Conservation (phyloP, 2,113 vertebrate genomes). For the Leptobrachium leishanense region DNA sequence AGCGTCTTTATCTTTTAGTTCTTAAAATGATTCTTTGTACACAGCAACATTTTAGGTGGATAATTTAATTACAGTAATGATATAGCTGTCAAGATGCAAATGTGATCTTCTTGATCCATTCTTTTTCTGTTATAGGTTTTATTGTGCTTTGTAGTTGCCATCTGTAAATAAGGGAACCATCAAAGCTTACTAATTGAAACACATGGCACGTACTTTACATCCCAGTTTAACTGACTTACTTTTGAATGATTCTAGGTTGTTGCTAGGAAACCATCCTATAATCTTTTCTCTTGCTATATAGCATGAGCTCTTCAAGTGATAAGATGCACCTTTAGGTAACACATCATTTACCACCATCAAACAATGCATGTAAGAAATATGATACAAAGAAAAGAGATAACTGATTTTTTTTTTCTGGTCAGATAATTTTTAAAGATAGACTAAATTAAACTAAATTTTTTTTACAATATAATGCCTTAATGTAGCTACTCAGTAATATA, state of each 20-base stretch:
- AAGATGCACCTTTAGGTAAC: constrained; percentile 65
- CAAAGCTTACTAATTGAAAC: constrained; percentile 60
- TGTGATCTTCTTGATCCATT: constrained; percentile 65
- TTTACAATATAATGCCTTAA: constrained; percentile 46
- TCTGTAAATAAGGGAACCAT: constrained; percentile 61
- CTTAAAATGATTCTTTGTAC: constrained; percentile 54
- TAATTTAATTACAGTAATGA: constrained; percentile 64
- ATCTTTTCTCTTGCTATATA: constrained; percentile 68
- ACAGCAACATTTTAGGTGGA: constrained; percentile 59
- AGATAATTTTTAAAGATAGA: too few relatives aligned
- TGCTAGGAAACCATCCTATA: constrained; percentile 73
- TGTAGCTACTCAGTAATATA: too few relatives aligned
- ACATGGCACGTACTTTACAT: constrained; percentile 57
- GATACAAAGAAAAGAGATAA: constrained; percentile 55
- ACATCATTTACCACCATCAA: constrained; percentile 67
- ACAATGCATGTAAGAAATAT: constrained; percentile 59
- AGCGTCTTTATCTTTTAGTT: constrained; percentile 51
- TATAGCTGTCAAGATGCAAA: constrained; percentile 61
- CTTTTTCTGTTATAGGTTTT: constrained; percentile 61
- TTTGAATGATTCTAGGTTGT: constrained; percentile 68
- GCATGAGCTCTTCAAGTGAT: constrained; percentile 70
- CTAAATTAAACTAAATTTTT: neutral
- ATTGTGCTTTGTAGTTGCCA: constrained; percentile 61
- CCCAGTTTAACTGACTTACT: constrained; percentile 69
- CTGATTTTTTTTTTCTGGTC: too few relatives aligned